Base-by-base conservation (phyloP, 1,140 invertebrate species). In the Sycophila sp. region DNA sequence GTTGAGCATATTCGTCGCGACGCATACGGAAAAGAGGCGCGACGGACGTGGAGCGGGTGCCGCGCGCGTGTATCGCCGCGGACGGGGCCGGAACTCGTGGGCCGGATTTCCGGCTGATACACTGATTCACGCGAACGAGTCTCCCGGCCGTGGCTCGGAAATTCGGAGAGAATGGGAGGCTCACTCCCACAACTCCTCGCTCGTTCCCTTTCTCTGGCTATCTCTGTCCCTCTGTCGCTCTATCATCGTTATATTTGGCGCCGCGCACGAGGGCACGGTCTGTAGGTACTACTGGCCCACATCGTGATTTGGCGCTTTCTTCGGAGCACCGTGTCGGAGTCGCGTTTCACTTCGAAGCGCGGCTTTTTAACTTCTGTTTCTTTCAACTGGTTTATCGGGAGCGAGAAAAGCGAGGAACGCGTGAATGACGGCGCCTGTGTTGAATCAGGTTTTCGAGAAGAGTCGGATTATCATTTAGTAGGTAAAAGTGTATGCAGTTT, bases 41-140 rank as follows among this genome's bases (percentile, higher is more conserved):
- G n/a, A 55, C 1, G 34, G 26, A 58, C 58, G 36, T 19, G 30
- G n/a, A 67, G 53, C 72, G 53, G 75, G 64, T 65, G 77, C 73
- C 56, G 53, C 70, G 76, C 72, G 49, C 42, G 70, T 62, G 55
- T n/a, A n/a, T n/a, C n/a, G n/a, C n/a, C 56, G 47, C 73, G 49
- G n/a, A 74, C 64, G 71, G 65, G 75, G 75, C 84, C 81, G 84
- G 84, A 86, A 85, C 84, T 82, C 80, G 84, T 86, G 83, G 84
- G 83, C 82, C 83, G 84, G 83, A 85, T 83, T 86, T 85, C 84
- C 84, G 80, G 79, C 79, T 83, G 84, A 86, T 86, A 85, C 77
- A 81, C 75, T 73, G 74, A 78, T 78, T 83, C 80, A 79, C 73
- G 71, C 78, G 72, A 65, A 47, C 49, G 64, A 59, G 62, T 67